Evolutionary conservation across 2,113 vertebrate genomes (phyloP).

Genomic region (Rostratula benghalensis): DNA sequence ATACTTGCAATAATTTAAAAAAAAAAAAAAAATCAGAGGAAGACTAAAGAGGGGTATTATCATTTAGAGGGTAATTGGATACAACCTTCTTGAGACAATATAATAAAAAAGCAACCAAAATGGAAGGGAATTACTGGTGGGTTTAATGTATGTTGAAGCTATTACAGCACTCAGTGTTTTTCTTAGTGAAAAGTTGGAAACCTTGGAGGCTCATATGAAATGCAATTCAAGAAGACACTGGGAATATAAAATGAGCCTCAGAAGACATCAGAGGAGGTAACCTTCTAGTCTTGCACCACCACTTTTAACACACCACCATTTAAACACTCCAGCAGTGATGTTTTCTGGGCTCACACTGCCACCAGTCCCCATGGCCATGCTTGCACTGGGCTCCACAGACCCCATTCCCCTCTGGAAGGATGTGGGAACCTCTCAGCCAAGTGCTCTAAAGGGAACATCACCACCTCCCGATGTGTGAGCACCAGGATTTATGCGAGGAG

Average conservation of each 20-base stretch:
- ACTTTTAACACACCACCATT: background rate
- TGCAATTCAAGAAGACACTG: background rate
- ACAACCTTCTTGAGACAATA: background rate
- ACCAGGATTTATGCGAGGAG: background rate
- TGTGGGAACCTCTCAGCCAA: rapidly evolving
- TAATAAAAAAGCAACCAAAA: background rate
- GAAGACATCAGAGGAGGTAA: background rate
- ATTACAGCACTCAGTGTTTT: rapidly evolving
- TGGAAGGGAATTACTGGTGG: background rate
- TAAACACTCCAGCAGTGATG: background rate
- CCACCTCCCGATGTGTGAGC: background rate
- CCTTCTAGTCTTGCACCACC: background rate
- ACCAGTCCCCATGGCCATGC: rapidly evolving
- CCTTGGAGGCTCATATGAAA: background rate
- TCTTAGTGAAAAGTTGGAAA: background rate
- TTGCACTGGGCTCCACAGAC: background rate
- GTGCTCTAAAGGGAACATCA: background rate
- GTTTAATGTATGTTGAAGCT: background rate
- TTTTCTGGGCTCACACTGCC: background rate
- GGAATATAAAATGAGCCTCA: background rate
- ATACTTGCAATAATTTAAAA: background rate
- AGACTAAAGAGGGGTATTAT: background rate
- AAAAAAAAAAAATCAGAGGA: background rate
- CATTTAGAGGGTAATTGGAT: background rate
- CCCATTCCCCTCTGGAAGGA: background rate